Percentiles rank a stretch among this genome's conserved stretches.
phyloP scores from a whole-genome alignment of 2,888 invertebrate genomes.

The Malthinus seriepunctatus region DNA sequence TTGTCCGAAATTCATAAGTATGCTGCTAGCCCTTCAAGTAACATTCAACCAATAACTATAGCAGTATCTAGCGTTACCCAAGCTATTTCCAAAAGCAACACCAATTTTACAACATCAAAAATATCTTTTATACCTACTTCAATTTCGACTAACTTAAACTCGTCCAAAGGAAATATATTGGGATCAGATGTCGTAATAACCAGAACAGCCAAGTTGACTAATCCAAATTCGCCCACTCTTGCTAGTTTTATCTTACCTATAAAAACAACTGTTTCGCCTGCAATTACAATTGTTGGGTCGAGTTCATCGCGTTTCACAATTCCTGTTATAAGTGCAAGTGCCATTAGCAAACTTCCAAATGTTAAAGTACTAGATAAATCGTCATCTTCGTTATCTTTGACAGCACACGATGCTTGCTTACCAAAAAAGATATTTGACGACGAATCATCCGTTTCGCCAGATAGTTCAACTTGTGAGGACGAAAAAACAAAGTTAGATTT shows the following conservation, averaged over 20 bases:
- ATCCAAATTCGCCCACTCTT: conserved; percentile 38
- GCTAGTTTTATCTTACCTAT: conserved; percentile 47
- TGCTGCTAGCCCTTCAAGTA: conserved; percentile 33
- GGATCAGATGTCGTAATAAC: conserved; percentile 41
- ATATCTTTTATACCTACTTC: conserved; percentile 33
- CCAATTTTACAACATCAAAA: conserved; percentile 15
- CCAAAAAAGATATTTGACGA: conserved; percentile 72
- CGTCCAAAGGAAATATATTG: conserved; percentile 32
- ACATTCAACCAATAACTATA: conserved; percentile 14
- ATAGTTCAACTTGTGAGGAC: conserved; percentile 55
- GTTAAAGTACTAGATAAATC: conserved; percentile 56
- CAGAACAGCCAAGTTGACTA: conserved; percentile 45
- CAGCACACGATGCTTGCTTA: conserved; percentile 62
- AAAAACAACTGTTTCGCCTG: conserved; percentile 45
- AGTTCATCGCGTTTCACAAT: conserved; percentile 51
- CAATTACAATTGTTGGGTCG: conserved; percentile 51
- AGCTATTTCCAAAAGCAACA: conserved; percentile 6
- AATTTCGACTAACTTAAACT: neutral
- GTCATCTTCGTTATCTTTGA: conserved; percentile 56
- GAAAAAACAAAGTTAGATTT: conserved; percentile 47
- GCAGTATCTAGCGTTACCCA: conserved; percentile 7
- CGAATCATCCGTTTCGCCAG: conserved; percentile 64
- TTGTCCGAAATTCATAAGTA: conserved; percentile 52
- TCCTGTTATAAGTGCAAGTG: conserved; percentile 53
- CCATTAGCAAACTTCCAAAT: conserved; percentile 51